These are phyloP conservation scores for Oreonectes daqikongensis DNA, from an alignment of 2,797 vertebrate species.

Conservation along the genomic window DNA sequence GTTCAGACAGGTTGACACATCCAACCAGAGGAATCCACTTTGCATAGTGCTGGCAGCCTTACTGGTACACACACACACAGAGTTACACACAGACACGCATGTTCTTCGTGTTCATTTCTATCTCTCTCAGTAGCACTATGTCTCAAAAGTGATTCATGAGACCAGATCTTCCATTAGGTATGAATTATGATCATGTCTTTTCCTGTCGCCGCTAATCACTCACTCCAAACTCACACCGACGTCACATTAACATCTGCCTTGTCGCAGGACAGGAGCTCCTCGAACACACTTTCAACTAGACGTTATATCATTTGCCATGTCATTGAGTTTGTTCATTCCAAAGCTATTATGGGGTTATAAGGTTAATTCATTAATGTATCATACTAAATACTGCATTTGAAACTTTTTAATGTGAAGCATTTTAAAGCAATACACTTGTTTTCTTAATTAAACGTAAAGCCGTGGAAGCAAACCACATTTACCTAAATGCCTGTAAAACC, in stretches of 20 bases:
- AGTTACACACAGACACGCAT: not conserved
- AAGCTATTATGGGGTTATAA: not conserved
- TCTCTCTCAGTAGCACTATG: slow-evolving; percentile 27
- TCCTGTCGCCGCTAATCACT: slow-evolving; percentile 44
- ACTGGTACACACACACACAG: slow-evolving; percentile 11
- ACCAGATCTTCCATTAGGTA: slow-evolving; percentile 49
- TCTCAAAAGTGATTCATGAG: slow-evolving; percentile 44
- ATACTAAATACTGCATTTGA: not conserved
- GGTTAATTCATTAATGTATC: not conserved
- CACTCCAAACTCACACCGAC: slow-evolving; percentile 20
- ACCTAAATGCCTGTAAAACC: slow-evolving; percentile 60
- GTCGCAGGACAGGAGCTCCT: not conserved
- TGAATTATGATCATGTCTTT: slow-evolving; percentile 53
- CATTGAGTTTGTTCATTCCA: not conserved
- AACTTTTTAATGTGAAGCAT: not conserved
- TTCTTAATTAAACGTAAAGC: slow-evolving; percentile 4
- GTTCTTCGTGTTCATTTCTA: not conserved
- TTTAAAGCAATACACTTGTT: not conserved
- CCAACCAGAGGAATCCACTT: slow-evolving; percentile 56
- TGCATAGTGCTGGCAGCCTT: slow-evolving; percentile 51
- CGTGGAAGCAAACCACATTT: not conserved
- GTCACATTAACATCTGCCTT: not conserved
- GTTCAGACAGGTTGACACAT: slow-evolving; percentile 60
- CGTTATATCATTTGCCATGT: not conserved
- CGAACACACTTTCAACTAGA: not conserved